Percentiles rank a stretch among this genome's conserved stretches.
phyloP scores from a whole-genome alignment of 2,797 vertebrate species.

The Numenius phaeopus region DNA sequence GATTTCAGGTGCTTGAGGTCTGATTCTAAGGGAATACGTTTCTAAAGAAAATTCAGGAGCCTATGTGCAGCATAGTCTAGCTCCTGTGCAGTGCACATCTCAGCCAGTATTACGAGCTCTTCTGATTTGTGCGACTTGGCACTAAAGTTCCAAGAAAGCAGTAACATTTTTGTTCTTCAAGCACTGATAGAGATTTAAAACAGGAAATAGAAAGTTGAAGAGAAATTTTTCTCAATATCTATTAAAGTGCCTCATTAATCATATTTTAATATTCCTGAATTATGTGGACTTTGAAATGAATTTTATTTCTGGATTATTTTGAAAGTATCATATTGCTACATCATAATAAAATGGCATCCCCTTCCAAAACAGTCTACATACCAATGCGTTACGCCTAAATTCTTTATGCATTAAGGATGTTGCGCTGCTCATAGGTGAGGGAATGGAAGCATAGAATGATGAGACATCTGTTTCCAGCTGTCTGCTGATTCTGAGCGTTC shows the following conservation, averaged over 20 bases:
- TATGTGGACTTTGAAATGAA: neutral
- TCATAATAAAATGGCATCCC: neutral
- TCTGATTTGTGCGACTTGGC: neutral
- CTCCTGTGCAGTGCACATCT: neutral
- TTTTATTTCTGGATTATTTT: neutral
- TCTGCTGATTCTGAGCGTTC: neutral
- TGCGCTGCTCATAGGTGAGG: neutral
- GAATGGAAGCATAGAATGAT: neutral
- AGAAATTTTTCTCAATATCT: neutral
- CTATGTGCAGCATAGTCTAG: neutral
- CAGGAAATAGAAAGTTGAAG: neutral
- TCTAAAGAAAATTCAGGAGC: neutral
- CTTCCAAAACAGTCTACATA: neutral
- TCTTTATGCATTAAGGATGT: neutral
- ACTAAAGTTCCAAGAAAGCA: neutral
- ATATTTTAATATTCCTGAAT: neutral
- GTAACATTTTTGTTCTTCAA: neutral
- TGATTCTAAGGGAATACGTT: neutral
- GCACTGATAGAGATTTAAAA: neutral
- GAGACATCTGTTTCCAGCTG: neutral
- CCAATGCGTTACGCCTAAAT: rapidly evolving
- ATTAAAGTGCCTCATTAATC: neutral
- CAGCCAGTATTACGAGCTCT: neutral
- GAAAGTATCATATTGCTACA: neutral
- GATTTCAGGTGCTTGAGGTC: neutral